Base-by-base conservation (phyloP, 2,888 invertebrate genomes). In the Brachyptera risi region DNA sequence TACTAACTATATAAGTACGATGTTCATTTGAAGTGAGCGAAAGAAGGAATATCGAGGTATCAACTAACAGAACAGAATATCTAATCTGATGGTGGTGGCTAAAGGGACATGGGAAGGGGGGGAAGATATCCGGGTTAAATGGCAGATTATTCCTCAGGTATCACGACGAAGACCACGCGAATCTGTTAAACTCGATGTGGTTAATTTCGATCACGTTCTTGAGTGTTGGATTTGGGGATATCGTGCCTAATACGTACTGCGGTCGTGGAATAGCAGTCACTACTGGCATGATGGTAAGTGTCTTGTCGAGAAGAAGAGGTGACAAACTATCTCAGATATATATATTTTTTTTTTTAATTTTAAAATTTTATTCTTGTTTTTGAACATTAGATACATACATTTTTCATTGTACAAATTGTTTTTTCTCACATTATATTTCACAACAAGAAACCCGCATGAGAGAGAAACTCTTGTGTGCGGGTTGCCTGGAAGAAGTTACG, bases 161-260 rank as follows among this genome's bases (percentile, higher is more conserved):
- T 84, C 96, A 97, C 83, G 96, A 97, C 76, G 93, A 93, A 81
- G 94, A 96, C 81, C 96, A 97, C 81, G 96, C 95, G 78, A 97
- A 97, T 83, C 89, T 97, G 76, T 87, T 96, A 78, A 98, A 98
- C 83, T 95, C 98, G 74, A 96, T 99, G 94, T 99, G 99, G 98
- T 88, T 99, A 80, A 97, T 99, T 79, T 96, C 98, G 75, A 98
- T 99, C 76, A 99, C 99, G 73, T 99, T 99, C 85, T 89, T 99
- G 76, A 97, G 97, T 81, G 96, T 99, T 75, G 99, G 99, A 77
- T 99, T 99, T 83, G 99, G 99, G 76, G 99, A 97, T 82, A 96
- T 97, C 78, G 98, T 99, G 77, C 99, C 99, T 77, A 98, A 98
- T 83, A 99, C 99, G 70, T 99, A 99, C 83, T 99, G 98, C 83